Evolutionary conservation across 2,888 invertebrate genomes (phyloP), one percentile per base, ranked within the genome.

Genomic region (Cyclophora albipunctata): DNA sequence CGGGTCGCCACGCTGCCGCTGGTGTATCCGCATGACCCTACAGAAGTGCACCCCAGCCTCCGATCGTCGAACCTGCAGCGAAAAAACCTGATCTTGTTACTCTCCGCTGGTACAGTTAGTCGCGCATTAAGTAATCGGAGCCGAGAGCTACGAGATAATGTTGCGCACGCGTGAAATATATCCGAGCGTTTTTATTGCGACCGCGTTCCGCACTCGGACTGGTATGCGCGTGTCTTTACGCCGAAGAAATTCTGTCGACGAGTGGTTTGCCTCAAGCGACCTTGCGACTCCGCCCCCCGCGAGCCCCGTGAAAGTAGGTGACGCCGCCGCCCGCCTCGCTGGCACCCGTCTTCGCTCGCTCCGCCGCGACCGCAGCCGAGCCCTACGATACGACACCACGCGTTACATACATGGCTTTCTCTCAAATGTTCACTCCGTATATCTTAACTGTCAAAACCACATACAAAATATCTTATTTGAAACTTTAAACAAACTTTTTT

Each of bases 121-220:
- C 73, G 74, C 69, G 73, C 84, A 84, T 87, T 88, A 87, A 86
- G 87, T 88, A 86, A 87, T 85, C 84, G 74, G 82, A 87, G 76
- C 77, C 78, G 82, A 81, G 83, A 81, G 79, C 78, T 75, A 67
- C 78, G 78, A 84, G 84, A 84, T 86, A 86, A 86, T 83, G 84
- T 85, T 86, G 85, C 84, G 84, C 83, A 86, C 84, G 85, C 84
- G 86, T 87, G 85, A 85, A 85, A 86, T 84, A 85, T 85, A 87
- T 84, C 84, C 81, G 80, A 81, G 77, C 75, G 81, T 86, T 87
- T 78, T 78, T 84, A 81, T 82, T 81, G 80, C 81, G 83, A 76
- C 78, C 83, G 83, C 82, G 84, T 82, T 83, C 80, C 80, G 72
- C 74, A 75, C 72, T 66, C 73, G 71, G 71, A 74, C 78, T 79